Evolutionary conservation across 2,113 vertebrate genomes (phyloP).

Genomic region (Plectropomus leopardus): DNA sequence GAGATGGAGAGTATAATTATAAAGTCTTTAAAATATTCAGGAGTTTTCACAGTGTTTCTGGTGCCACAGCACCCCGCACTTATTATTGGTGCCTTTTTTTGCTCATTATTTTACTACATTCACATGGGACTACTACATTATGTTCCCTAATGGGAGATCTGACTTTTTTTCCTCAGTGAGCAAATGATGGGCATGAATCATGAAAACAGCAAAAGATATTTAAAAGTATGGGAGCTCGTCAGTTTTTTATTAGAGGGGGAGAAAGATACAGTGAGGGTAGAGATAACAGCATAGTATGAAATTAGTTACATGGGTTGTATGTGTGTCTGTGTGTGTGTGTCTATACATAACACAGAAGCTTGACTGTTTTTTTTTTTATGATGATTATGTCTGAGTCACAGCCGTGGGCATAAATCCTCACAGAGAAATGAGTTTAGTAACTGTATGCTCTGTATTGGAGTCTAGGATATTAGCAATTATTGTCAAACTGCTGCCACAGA

Average conservation of each 20-base stretch:
- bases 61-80: conserved; percentile 13
- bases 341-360: conserved; percentile 26
- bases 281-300: conserved; percentile 16
- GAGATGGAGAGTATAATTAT: conserved; percentile 49
- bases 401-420: conserved; percentile 42
- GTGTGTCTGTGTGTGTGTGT: conserved; percentile 6
- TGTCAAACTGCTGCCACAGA: conserved; percentile 36
- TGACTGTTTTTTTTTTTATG: conserved; percentile 30
- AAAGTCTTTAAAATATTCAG: conserved; percentile 68
- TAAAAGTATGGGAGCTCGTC: background rate
- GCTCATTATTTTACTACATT: conserved; percentile 42
- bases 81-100: conserved; percentile 34
- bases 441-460: conserved; percentile 40
- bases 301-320: background rate
- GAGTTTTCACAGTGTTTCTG: conserved; percentile 34
- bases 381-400: conserved; percentile 42
- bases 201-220: conserved; percentile 28
- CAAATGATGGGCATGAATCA: conserved; percentile 39
- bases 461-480: conserved; percentile 62
- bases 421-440: conserved; percentile 57
- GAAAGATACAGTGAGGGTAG: conserved; percentile 11
- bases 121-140: too few relatives aligned
- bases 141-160: conserved; percentile 31
- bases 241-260: conserved; percentile 26
- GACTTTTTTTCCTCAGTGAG: conserved; percentile 26